These are phyloP conservation scores for Anguilla megastoma DNA, from an alignment of 2,797 vertebrate species.

Conservation along the genomic window DNA sequence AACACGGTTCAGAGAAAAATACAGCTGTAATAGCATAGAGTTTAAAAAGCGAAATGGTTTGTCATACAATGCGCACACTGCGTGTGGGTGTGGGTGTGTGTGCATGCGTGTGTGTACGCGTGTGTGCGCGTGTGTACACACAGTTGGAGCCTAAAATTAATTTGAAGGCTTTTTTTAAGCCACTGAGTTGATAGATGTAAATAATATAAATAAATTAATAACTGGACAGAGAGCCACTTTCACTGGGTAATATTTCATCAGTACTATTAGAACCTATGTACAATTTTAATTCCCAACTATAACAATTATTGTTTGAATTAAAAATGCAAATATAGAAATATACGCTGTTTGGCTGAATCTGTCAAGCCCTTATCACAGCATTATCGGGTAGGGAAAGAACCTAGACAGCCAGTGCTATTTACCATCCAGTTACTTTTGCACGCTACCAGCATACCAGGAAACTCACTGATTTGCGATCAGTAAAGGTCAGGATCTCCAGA, in stretches of 20 bases:
- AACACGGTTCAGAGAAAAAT: background rate
- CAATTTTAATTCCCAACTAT: background rate
- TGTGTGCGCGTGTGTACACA: no score
- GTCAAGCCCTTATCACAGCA: background rate
- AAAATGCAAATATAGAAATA: background rate
- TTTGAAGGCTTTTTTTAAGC: background rate
- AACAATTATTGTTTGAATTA: background rate
- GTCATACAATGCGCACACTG: no score
- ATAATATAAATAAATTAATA: no score
- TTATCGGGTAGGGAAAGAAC: background rate
- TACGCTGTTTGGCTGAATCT: background rate
- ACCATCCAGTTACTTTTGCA: background rate
- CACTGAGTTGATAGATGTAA: background rate
- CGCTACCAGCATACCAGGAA: background rate
- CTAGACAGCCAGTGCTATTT: background rate
- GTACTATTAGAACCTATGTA: background rate
- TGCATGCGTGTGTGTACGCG: no score
- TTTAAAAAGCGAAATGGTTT: background rate
- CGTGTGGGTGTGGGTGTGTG: no score
- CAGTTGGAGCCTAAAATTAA: background rate
- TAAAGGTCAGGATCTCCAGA: background rate
- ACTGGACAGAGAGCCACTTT: background rate
- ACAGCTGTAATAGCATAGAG: background rate
- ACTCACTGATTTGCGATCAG: background rate
- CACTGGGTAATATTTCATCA: background rate